Percentiles rank a stretch among this genome's conserved stretches.
Evolutionary conservation across 2,113 vertebrate species (phyloP).

Genomic region (Hypomesus transpacificus): DNA sequence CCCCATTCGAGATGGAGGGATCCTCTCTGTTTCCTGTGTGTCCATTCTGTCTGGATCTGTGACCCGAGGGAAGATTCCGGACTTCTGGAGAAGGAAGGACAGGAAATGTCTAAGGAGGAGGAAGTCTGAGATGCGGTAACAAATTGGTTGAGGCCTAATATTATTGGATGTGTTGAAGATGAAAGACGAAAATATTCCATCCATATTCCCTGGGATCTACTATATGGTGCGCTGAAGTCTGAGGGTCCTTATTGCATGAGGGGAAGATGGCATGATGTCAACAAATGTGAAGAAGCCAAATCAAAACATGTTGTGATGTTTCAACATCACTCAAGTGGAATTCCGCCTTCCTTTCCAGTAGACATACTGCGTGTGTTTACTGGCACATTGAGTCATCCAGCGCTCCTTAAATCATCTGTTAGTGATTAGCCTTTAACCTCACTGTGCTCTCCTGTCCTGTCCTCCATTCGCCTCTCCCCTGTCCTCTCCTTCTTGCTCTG

Average conservation of each 20-base stretch:
- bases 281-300: neutral
- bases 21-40: conserved; percentile 2
- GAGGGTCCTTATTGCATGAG: no score
- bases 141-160: neutral
- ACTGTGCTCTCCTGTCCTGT: conserved; percentile 5
- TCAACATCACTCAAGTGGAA: neutral
- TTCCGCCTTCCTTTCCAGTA: conserved; percentile 15
- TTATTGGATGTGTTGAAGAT: no score
- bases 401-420: conserved; percentile 9
- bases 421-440: conserved; percentile 16
- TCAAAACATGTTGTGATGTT: conserved; percentile 4
- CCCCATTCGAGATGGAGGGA: neutral
- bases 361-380: conserved; percentile 9
- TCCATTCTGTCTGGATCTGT: conserved; percentile 23
- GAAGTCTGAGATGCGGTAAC: neutral
- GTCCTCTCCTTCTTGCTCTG: neutral
- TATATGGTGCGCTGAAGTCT: no score
- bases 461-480: neutral
- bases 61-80: conserved; percentile 11
- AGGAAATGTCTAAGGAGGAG: conserved; percentile 35
- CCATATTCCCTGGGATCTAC: no score
- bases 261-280: neutral
- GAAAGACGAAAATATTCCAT: no score
- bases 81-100: neutral
- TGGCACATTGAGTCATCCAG: conserved; percentile 15